Percentiles rank a stretch among this genome's conserved stretches.
phyloP scores from a whole-genome alignment of 2,113 vertebrate species.

The Pampusana beccarii region DNA sequence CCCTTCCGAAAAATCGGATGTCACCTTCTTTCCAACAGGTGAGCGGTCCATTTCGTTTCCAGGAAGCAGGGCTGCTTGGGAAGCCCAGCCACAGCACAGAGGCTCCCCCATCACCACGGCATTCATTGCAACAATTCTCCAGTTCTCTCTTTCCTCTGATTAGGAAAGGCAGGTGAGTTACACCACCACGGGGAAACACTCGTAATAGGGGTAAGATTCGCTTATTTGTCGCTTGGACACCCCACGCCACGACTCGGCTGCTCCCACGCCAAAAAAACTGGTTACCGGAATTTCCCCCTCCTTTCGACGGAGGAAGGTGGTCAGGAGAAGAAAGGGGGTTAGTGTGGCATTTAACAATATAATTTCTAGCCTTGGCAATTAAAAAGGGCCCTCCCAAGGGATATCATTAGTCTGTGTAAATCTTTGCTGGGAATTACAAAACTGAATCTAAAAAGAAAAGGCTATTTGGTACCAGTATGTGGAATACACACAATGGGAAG shows the following conservation, averaged over 20 bases:
- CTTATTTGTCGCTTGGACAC: not conserved
- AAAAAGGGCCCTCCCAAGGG: slow-evolving; percentile 47
- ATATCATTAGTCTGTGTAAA: slow-evolving; percentile 54
- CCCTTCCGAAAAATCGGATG: slow-evolving; percentile 12
- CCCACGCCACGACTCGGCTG: not conserved
- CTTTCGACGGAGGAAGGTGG: not conserved
- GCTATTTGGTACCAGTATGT: not conserved
- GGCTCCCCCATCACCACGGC: not conserved
- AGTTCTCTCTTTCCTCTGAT: not conserved
- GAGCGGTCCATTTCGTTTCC: not conserved
- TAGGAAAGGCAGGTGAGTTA: not conserved
- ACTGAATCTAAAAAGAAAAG: not conserved
- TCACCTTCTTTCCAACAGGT: not conserved
- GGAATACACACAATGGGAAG: not conserved
- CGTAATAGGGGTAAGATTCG: not conserved
- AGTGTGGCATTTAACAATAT: slow-evolving; percentile 1
- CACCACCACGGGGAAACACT: not conserved
- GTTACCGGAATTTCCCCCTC: not conserved
- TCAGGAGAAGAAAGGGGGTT: not conserved
- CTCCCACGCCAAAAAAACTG: not conserved
- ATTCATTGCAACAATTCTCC: not conserved
- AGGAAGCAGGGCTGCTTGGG: not conserved
- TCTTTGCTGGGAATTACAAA: slow-evolving; percentile 34
- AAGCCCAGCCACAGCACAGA: fast-evolving
- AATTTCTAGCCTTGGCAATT: slow-evolving; percentile 56